Base-by-base conservation (phyloP, 2,888 invertebrate genomes). In the Cephus sareptanus region DNA sequence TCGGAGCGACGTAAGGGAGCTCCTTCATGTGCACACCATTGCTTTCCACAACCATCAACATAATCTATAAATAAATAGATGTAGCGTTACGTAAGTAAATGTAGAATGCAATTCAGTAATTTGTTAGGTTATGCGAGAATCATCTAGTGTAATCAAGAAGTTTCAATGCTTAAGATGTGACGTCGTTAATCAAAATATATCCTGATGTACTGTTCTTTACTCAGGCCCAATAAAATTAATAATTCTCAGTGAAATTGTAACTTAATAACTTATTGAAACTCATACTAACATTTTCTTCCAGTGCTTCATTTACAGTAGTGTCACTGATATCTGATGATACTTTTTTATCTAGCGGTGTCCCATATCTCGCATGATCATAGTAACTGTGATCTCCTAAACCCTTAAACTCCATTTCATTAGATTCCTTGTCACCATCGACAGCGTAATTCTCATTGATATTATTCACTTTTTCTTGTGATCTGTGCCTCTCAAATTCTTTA, bases 351-450 rank as follows among this genome's bases (percentile, higher is more conserved):
- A 34, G 12, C 13, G 74, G 13, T 34, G 35, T 30, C 13, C 69
- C 76, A 3, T 15, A 15, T 56, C 56, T 79, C n/a, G 31, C 76
- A 11, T 86, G 89, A 76, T 89, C 91, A 78, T 81, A 90, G 76
- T 91, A 91, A 85, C 91, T 90, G 77, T 91, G 91, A 82, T 91
- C 91, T 15, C 87, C 87, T 12, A 90, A 82, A 77, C 89, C 89
- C 81, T 88, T 88, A 13, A 82, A 79, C 40, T 89, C 87, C 12
- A 56, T 69, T 35, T 76, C 78, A 74, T 11, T 33, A 31, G 73
- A 82, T 75, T 73, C 79, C 81, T 1, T 79, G 77, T 68, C 83
- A 86, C 34, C 81, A 75, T 69, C 85, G 85, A 9, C 80, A 69
- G 76, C 77, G 37, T 79, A 69, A 31, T 79, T 31, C 13, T 85